Base-by-base conservation (phyloP, 2,888 invertebrate species). In the Strigamia maritima region DNA sequence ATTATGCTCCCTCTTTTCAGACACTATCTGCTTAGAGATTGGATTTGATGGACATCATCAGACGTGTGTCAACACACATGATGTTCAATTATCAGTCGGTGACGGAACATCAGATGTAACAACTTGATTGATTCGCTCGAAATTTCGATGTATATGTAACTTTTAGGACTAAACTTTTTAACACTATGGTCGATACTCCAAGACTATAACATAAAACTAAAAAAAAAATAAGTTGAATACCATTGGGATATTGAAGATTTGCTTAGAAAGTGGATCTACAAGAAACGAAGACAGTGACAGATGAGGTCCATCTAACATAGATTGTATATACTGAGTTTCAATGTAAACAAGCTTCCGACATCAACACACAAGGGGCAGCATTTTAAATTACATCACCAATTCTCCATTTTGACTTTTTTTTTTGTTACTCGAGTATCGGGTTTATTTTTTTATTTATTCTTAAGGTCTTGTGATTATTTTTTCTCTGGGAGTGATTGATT, bases 241-340 rank as follows among this genome's bases (percentile, higher is more conserved):
- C 65, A 65, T 7, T 16, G 65, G 65, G 65, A 65, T 26, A 26
- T 65, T 24, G 65, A 65, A 65, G 65, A 65, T 65, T 65, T 65
- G 65, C 65, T 65, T 65, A 65, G 65, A 65, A 65, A 65, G 24
- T 65, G 28, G 65, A 65, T 65, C 65, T 65, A 65, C 65, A 65
- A 24, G 65, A 65, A 24, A 65, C 65, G 65, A 65, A 65, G 65
- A 65, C 65, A 65, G 65, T 65, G 65, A 65, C 65, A 65, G 65
- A 65, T 65, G 65, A 65, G 65, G 65, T 65, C 65, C 65, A 65
- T 65, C 65, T 28, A 65, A 28, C 65, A 19, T 19, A 65, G 65
- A 65, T 65, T 65, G 65, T 65, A 65, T 65, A 65, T 65, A 65
- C 65, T 65, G 65, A 65, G 65, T 65, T 65, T 65, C 65, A 65